A percentile compares a stretch with the other conserved stretches of the same genome.
Conservation (phyloP, 2,888 invertebrate species). For the Cheilosia grossa region DNA sequence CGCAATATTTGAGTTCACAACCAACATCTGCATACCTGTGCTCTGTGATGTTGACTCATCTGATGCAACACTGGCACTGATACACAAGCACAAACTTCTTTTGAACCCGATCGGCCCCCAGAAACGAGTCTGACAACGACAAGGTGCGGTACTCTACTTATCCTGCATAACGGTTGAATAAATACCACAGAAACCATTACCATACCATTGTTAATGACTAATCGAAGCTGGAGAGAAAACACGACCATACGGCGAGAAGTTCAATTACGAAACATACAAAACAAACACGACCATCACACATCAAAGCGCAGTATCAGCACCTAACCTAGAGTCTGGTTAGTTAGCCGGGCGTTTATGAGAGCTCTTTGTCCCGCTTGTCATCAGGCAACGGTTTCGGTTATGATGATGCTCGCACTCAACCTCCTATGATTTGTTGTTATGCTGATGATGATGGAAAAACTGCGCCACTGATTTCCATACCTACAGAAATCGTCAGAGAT, state of each 20-base stretch:
- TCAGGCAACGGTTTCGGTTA: neutral
- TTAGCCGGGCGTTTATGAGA: neutral
- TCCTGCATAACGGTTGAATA: slow-evolving; percentile 41
- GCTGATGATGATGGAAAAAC: slow-evolving; percentile 37
- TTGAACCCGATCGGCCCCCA: neutral
- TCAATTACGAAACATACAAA: slow-evolving; percentile 52
- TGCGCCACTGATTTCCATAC: slow-evolving; percentile 51
- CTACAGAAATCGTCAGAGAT: slow-evolving; percentile 50
- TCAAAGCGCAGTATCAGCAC: neutral
- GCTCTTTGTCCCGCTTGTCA: slow-evolving; percentile 14
- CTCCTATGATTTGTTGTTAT: neutral
- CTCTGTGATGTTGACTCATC: slow-evolving; percentile 53
- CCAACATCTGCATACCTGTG: slow-evolving; percentile 37
- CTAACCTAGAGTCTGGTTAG: neutral
- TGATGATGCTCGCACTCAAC: neutral
- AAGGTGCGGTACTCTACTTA: slow-evolving; percentile 51
- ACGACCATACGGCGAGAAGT: slow-evolving; percentile 11
- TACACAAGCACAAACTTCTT: slow-evolving; percentile 22
- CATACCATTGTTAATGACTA: slow-evolving; percentile 55
- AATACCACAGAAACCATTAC: slow-evolving; percentile 26
- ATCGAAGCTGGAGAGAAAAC: slow-evolving; percentile 45
- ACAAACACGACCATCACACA: neutral
- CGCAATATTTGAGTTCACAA: slow-evolving; percentile 48
- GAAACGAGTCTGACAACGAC: slow-evolving; percentile 9
- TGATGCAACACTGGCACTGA: slow-evolving; percentile 48